Conservation (phyloP, 2,888 invertebrate species). For the Yponomeuta cagnagella region DNA sequence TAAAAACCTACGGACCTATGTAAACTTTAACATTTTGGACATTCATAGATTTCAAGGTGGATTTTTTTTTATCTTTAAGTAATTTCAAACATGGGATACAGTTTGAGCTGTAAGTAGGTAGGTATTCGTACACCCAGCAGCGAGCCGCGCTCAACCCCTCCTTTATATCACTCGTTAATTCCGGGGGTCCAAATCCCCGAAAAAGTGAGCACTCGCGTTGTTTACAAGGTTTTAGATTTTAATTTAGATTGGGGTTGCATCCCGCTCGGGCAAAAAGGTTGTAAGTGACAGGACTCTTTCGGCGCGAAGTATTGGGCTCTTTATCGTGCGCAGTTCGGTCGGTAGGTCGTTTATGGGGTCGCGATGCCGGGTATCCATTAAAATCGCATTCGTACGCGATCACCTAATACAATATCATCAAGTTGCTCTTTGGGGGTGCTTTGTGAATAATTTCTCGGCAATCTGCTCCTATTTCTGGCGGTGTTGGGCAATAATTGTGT, state of each 20-base stretch:
- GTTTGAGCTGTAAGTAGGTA: background rate
- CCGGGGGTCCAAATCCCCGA: constrained; percentile 75
- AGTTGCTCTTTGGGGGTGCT: constrained; percentile 57
- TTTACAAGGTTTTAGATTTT: constrained; percentile 78
- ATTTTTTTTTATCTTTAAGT: too few relatives aligned
- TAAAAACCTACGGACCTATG: too few relatives aligned
- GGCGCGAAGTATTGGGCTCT: constrained; percentile 38
- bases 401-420: constrained; percentile 77
- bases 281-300: constrained; percentile 36
- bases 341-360: constrained; percentile 36
- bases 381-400: constrained; percentile 76
- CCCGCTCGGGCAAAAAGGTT: constrained; percentile 37
- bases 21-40: too few relatives aligned
- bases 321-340: constrained; percentile 34
- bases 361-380: constrained; percentile 59
- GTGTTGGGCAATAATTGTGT: constrained; percentile 41
- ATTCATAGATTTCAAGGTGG: too few relatives aligned
- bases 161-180: constrained; percentile 69
- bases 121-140: constrained; percentile 25
- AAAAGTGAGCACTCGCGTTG: constrained; percentile 78
- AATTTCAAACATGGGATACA: too few relatives aligned
- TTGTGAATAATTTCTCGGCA: constrained; percentile 75
- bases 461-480: constrained; percentile 67
- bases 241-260: constrained; percentile 74
- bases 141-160: constrained; percentile 49